phyloP scores from a whole-genome alignment of 2,797 vertebrate genomes.

The Poecilia gillii region DNA sequence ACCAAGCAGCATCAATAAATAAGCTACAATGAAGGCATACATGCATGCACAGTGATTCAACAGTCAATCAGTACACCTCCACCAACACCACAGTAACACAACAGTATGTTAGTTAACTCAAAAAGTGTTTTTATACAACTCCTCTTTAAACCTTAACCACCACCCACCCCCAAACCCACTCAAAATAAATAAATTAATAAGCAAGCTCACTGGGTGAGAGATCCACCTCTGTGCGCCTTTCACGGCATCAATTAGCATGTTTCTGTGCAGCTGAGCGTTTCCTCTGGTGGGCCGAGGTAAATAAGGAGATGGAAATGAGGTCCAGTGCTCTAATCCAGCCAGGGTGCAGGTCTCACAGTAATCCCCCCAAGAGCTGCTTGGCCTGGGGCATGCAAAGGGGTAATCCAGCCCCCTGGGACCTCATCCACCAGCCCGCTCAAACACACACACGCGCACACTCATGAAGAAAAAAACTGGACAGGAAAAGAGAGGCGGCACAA shows the following conservation, averaged over 20 bases:
- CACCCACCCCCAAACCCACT: not conserved
- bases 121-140: conserved; percentile 61
- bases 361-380: conserved; percentile 81
- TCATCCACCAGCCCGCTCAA: conserved; percentile 61
- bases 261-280: conserved; percentile 79
- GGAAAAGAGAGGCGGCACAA: conserved; percentile 41
- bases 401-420: conserved; percentile 83
- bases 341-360: conserved; percentile 81
- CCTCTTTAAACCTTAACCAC: conserved; percentile 58
- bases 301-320: conserved; percentile 79
- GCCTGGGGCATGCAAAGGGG: conserved; percentile 83
- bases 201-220: conserved; percentile 54
- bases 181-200: conserved; percentile 38
- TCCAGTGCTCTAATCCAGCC: conserved; percentile 81
- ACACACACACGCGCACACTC: conserved; percentile 22
- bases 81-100: conserved; percentile 11
- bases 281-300: conserved; percentile 75
- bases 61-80: not conserved
- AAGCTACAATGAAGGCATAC: not conserved
- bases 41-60: conserved; percentile 14
- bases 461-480: conserved; percentile 21
- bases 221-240: conserved; percentile 65
- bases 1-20: not conserved
- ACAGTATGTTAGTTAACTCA: conserved; percentile 28
- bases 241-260: conserved; percentile 81